These are phyloP conservation scores for Manis javanica DNA, from an alignment of 2,797 vertebrate genomes.

Conservation along the genomic window DNA sequence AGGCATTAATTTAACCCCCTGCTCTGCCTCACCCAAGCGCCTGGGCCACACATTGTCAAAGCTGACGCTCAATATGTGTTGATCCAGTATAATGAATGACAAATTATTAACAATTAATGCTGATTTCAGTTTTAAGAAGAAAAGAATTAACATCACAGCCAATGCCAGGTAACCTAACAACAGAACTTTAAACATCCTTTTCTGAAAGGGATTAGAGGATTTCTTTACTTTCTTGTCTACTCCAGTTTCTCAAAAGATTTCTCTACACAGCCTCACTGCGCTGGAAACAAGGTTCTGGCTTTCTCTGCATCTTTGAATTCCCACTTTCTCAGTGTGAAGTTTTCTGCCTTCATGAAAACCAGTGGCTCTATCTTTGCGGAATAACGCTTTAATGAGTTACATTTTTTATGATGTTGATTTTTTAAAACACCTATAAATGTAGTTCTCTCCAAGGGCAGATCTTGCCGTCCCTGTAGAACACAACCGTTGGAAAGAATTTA, in stretches of 20 bases:
- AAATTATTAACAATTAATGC: constrained; percentile 7
- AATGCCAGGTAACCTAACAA: background rate
- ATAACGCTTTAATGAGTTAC: background rate
- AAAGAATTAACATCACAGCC: background rate
- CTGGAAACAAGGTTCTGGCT: background rate
- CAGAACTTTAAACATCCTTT: background rate
- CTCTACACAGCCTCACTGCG: background rate
- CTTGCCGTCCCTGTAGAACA: background rate
- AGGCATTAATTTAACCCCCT: too few relatives aligned
- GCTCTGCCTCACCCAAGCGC: background rate
- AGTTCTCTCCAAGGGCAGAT: background rate
- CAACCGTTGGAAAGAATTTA: background rate
- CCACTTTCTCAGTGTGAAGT: background rate
- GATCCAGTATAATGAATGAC: background rate
- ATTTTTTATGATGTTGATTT: background rate
- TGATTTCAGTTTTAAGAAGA: background rate
- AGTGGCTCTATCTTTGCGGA: background rate
- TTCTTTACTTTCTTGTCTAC: background rate
- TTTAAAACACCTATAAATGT: background rate
- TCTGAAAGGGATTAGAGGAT: background rate
- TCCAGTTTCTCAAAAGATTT: background rate
- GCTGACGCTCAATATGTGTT: background rate
- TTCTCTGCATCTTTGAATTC: background rate
- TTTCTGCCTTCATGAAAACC: background rate
- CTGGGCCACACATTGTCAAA: background rate